Evolutionary conservation across 2,888 invertebrate genomes (phyloP).

Genomic region (Eustalomyia histrio): DNA sequence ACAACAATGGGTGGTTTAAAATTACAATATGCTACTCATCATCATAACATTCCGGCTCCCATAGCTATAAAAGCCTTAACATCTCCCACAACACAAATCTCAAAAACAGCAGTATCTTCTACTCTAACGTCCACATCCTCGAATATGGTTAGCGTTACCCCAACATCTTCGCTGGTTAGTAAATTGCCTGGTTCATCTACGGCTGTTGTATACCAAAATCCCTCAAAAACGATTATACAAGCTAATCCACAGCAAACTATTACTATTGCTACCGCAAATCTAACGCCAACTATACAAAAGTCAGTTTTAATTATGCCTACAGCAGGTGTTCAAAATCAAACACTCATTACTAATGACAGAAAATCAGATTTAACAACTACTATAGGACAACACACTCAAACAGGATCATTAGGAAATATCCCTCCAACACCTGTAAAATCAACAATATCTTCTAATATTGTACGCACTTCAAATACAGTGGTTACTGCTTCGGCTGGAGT

Average conservation of each 20-base stretch:
- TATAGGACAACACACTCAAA: not conserved
- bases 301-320: slow-evolving; percentile 45
- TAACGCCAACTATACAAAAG: slow-evolving; percentile 44
- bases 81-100: slow-evolving; percentile 16
- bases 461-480: slow-evolving; percentile 18
- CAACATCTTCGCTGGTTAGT: slow-evolving; percentile 1
- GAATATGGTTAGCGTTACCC: slow-evolving; percentile 32
- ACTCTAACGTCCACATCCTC: slow-evolving; percentile 11
- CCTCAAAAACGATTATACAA: slow-evolving; percentile 41
- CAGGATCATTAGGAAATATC: slow-evolving; percentile 4
- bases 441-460: not conserved
- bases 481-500: slow-evolving; percentile 67
- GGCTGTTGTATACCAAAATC: slow-evolving; percentile 30
- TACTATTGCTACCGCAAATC: not conserved
- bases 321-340: slow-evolving; percentile 42
- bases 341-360: slow-evolving; percentile 10
- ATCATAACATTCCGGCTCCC: slow-evolving; percentile 63
- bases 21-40: slow-evolving; percentile 49
- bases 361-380: slow-evolving; percentile 9
- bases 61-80: slow-evolving; percentile 70
- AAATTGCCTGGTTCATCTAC: slow-evolving; percentile 13
- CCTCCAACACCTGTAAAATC: slow-evolving; percentile 35
- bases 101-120: slow-evolving; percentile 6
- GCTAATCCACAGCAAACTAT: slow-evolving; percentile 37
- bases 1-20: slow-evolving; percentile 58